Evolutionary conservation across 30 jellyfish, hydroid and myxozoan genomes (phyloP), one percentile per base, ranked within the genome.

Genomic region (Turritopsis dohrnii): DNA sequence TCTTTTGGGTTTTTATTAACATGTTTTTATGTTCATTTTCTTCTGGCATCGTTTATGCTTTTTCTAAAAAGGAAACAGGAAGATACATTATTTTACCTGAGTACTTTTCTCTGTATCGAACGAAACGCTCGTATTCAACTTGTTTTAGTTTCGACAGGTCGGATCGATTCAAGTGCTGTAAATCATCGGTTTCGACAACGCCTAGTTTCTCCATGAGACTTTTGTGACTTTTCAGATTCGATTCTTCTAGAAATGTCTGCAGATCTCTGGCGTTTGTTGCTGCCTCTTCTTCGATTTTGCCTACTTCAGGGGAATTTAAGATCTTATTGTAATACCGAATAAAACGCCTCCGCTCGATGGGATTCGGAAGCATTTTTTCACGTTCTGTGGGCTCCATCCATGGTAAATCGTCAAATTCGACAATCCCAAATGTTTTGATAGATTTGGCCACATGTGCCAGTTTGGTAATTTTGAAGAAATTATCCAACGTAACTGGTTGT

Each of bases 101-200:
- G 19, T 69, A 69, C 19, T 69, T 69, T 23, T 27, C 30, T 27
- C 30, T 9, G 22, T 69, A 69, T 69, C 77, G 28, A 9, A 69
- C 77, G 30, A 69, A 69, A n/a, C 77, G 77, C 17, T 69, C 77
- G 19, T 7, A 69, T 27, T 69, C 77, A 17, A 69, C 77, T 69
- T 69, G 77, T 69, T 23, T 69, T 21, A 69, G 30, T 1, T 69
- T 69, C 77, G 77, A 27, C 19, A 69, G 30, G 30, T 69, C 77
- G 0, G 77, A 69, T 69, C 77, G 77, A 69, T 23, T 1, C 28
- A 69, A n/a, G 9, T 23, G 30, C 9, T n/a, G 30, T 69, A 69
- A 69, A 27, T 69, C 77, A 69, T 69, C 77, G 8, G 30, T 27
- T 69, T 69, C 77, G 77, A 69, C 77, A 0, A 69, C 77, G 28